Evolutionary conservation across 2,888 invertebrate species (phyloP).

Genomic region (Drosophila sordidapex): DNA sequence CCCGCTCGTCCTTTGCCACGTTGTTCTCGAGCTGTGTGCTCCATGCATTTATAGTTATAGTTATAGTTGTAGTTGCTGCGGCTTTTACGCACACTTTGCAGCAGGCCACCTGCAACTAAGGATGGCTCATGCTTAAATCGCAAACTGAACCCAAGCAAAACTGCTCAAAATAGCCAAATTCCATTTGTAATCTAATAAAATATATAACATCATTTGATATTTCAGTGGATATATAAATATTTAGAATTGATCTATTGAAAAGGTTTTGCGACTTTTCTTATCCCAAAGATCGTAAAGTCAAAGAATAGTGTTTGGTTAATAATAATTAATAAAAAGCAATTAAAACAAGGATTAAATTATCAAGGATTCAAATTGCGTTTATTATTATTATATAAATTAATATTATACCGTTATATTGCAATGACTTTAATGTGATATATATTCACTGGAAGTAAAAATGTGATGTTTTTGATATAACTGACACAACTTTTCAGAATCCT

Average conservation of each 20-base stretch:
- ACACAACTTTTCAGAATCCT: not conserved
- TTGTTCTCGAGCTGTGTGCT: not conserved
- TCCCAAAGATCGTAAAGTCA: not conserved
- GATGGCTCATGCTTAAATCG: not conserved
- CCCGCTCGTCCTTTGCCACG: not conserved
- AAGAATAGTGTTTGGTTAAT: not conserved
- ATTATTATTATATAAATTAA: not conserved
- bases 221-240: not conserved
- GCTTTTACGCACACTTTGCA: not conserved
- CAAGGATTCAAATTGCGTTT: not conserved
- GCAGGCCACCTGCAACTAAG: slow-evolving; percentile 1
- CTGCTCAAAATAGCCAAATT: not conserved
- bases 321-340: too few species aligned
- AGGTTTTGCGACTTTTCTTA: not conserved
- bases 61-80: not conserved
- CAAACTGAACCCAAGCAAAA: not conserved
- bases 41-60: slow-evolving; percentile 4
- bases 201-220: not conserved
- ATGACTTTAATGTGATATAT: not conserved
- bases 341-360: too few species aligned
- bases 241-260: not conserved
- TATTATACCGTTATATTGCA: not conserved
- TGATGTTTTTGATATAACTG: not conserved
- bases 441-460: not conserved
- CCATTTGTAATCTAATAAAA: not conserved